These are phyloP conservation scores for Rhinatrema bivittatum DNA, from an alignment of 2,797 vertebrate species.

Conservation along the genomic window DNA sequence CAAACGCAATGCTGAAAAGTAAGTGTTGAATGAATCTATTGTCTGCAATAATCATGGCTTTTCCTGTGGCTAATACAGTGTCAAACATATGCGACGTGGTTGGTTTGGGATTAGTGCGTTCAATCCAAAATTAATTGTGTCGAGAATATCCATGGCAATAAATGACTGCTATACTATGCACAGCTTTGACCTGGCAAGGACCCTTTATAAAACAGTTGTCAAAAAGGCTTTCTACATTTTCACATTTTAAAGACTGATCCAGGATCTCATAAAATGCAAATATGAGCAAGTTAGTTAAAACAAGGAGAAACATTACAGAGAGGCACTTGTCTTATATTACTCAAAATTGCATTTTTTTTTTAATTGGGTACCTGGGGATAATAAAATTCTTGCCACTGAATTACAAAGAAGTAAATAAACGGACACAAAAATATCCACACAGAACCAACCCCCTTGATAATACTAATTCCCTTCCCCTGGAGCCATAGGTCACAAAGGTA, in stretches of 20 bases:
- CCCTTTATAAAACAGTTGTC: slow-evolving; percentile 17
- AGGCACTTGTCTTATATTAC: slow-evolving; percentile 52
- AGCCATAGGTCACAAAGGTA: too few relatives aligned
- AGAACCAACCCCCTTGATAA: slow-evolving; percentile 70
- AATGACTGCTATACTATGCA: too few relatives aligned
- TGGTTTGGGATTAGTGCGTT: slow-evolving; percentile 8
- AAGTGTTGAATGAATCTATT: slow-evolving; percentile 22
- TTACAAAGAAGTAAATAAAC: slow-evolving; percentile 69
- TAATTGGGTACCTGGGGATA: slow-evolving; percentile 68
- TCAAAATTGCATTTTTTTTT: slow-evolving; percentile 57
- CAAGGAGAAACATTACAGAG: slow-evolving; percentile 51
- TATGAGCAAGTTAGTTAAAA: slow-evolving; percentile 34
- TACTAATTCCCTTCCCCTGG: slow-evolving; percentile 71
- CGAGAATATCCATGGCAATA: neutral
- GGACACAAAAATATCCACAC: slow-evolving; percentile 67
- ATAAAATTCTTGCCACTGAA: slow-evolving; percentile 60
- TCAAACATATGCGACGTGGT: slow-evolving; percentile 22
- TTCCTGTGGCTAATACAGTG: slow-evolving; percentile 4
- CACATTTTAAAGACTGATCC: slow-evolving; percentile 12
- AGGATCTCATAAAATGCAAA: slow-evolving; percentile 19
- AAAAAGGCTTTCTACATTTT: slow-evolving; percentile 37
- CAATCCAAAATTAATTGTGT: slow-evolving; percentile 2
- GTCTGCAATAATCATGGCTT: too few relatives aligned
- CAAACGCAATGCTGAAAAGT: slow-evolving; percentile 37
- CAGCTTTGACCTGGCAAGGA: slow-evolving; percentile 8